Evolutionary conservation across 2,888 invertebrate species (phyloP).

Genomic region (Tinea pellionella): DNA sequence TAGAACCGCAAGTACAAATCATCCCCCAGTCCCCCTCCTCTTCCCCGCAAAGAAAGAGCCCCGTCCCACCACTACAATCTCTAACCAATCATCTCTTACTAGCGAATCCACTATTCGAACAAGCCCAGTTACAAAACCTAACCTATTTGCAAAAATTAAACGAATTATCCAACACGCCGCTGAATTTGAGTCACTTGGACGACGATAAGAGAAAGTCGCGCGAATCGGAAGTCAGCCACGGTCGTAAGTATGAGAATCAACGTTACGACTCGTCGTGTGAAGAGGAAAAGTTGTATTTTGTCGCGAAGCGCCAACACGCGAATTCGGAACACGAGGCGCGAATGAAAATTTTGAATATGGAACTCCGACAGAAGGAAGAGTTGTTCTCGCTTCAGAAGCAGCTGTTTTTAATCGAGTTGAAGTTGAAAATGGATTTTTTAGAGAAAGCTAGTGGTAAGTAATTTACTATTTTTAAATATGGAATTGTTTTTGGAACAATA

Average conservation of each 20-base stretch:
- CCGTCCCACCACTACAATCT: slow-evolving; percentile 28
- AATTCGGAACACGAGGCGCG: slow-evolving; percentile 64
- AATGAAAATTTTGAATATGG: slow-evolving; percentile 64
- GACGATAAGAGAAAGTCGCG: slow-evolving; percentile 29
- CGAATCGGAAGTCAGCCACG: not conserved
- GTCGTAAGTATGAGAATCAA: not conserved
- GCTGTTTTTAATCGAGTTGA: slow-evolving; percentile 56
- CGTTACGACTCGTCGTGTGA: slow-evolving; percentile 36
- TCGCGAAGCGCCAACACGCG: slow-evolving; percentile 58
- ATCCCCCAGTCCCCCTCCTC: slow-evolving; percentile 53
- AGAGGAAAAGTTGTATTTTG: slow-evolving; percentile 52
- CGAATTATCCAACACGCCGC: slow-evolving; percentile 54
- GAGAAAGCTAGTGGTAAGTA: slow-evolving; percentile 60
- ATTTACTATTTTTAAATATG: slow-evolving; percentile 16
- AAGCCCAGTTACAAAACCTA: slow-evolving; percentile 52
- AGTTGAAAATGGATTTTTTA: slow-evolving; percentile 64
- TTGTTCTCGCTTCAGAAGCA: slow-evolving; percentile 64
- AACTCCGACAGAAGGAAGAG: slow-evolving; percentile 58
- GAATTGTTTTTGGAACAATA: too few relatives aligned
- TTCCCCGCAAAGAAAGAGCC: slow-evolving; percentile 31
- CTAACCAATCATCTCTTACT: slow-evolving; percentile 44
- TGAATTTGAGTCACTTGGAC: slow-evolving; percentile 58
- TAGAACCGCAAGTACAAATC: slow-evolving; percentile 58
- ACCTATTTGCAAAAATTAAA: slow-evolving; percentile 41
- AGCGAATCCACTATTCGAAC: slow-evolving; percentile 28